phyloP scores from a whole-genome alignment of 1,140 invertebrate genomes.

The Ostrea denselamellosa region DNA sequence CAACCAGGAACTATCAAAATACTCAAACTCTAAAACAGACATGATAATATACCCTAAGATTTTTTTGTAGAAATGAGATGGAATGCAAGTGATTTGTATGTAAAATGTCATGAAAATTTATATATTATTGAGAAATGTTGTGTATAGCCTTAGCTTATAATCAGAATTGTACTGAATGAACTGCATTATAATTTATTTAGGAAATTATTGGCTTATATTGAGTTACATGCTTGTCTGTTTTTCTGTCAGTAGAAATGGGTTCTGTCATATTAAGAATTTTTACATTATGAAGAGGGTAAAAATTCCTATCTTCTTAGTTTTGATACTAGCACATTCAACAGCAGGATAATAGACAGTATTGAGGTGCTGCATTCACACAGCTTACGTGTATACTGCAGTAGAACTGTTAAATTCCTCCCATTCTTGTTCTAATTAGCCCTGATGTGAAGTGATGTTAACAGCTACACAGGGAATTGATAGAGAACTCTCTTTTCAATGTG shows the following conservation, averaged over 20 bases:
- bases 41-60: too few relatives aligned
- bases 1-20: too few relatives aligned
- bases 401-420: slow-evolving; percentile 25
- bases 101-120: too few relatives aligned
- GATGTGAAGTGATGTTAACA: slow-evolving; percentile 29
- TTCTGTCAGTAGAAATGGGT: not conserved
- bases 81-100: too few relatives aligned
- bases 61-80: too few relatives aligned
- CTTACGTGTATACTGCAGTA: not conserved
- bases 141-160: not conserved
- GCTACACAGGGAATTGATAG: not conserved
- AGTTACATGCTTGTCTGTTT: not conserved
- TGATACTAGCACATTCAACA: not conserved
- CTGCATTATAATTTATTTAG: not conserved
- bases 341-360: not conserved
- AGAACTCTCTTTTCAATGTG: not conserved
- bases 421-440: slow-evolving; percentile 38
- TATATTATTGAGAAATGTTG: not conserved
- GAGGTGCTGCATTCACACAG: slow-evolving; percentile 1
- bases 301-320: not conserved
- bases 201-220: too few relatives aligned
- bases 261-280: too few relatives aligned
- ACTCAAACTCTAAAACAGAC: too few relatives aligned
- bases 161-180: not conserved
- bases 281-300: not conserved